phyloP scores from a whole-genome alignment of 2,888 invertebrate genomes.

The Himalopsyche kuldschensis region DNA sequence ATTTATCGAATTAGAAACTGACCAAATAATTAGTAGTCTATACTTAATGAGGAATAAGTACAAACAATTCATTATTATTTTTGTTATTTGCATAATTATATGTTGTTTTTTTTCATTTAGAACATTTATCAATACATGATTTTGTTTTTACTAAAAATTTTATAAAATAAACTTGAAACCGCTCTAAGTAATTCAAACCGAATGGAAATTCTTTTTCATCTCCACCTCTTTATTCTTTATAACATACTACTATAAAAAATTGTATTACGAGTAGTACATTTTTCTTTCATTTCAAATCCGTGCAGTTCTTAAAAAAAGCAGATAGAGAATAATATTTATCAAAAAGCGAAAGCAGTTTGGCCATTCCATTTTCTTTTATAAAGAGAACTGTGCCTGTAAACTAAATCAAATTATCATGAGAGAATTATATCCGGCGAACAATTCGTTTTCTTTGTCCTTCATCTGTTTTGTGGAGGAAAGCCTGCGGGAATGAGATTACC shows the following conservation, averaged over 20 bases:
- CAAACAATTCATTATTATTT: too few species aligned
- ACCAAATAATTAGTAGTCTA: too few species aligned
- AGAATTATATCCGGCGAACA: constrained; percentile 5
- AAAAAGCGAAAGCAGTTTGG: neutral
- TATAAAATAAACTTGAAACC: too few species aligned
- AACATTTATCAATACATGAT: too few species aligned
- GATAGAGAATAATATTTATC: neutral
- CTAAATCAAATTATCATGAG: constrained; percentile 10
- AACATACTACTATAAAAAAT: neutral
- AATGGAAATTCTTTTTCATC: too few species aligned
- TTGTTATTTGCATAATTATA: too few species aligned
- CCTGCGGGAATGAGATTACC: neutral
- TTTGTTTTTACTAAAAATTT: too few species aligned
- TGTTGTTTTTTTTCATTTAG: too few species aligned
- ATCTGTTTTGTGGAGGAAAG: neutral
- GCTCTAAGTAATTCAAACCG: too few species aligned
- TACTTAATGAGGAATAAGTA: too few species aligned
- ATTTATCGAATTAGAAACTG: too few species aligned
- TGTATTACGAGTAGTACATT: neutral
- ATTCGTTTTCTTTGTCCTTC: neutral
- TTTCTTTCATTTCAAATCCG: neutral
- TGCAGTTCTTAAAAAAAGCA: neutral
- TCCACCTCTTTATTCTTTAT: too few species aligned
- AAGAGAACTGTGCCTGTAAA: neutral
- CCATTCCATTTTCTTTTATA: neutral